Base-by-base conservation (phyloP, 1,140 invertebrate species). In the Lasaia peninsularis region DNA sequence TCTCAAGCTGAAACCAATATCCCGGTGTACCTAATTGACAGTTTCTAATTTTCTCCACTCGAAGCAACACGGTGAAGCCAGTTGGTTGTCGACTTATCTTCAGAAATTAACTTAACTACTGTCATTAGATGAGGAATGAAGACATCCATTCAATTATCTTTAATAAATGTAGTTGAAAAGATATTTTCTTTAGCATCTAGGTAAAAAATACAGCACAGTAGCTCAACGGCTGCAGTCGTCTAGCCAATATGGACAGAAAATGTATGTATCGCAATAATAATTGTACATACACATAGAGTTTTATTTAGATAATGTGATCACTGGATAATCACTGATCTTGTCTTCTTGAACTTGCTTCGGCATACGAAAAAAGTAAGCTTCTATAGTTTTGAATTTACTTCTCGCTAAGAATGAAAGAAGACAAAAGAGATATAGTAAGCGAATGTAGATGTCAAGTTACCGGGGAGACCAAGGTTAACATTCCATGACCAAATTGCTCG, bases 21-120 rank as follows among this genome's bases (percentile, higher is more conserved):
- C 73, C 79, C 71, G 73, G 62, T 69, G 60, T 60, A 58, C 62
- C 40, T 53, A 58, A 56, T 58, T 60, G 32, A 53, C 49, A 61
- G 62, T 81, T 83, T 84, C 75, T 78, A 78, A 75, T 79, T 86
- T 83, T 76, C 74, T 71, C 70, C 58, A 49, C 65, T 34, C 63
- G 56, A 51, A 52, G 62, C 53, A 69, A 73, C 71, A 68, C 67
- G 55, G 64, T 60, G 61, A 48, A 52, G 49, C 49, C 61, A 62
- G 63, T 72, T 65, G 63, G 62, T 53, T 71, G 65, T 69, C 67
- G 60, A 63, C 67, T 75, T 72, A 70, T 50, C 62, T 58, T 58
- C 54, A 48, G 62, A 60, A 53, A 63, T 65, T 71, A 69, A 63
- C 49, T 57, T 59, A 60, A 62, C 40, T 51, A 58, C 21, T 33